phyloP scores from a whole-genome alignment of 2,113 vertebrate genomes.

The Puma concolor region DNA sequence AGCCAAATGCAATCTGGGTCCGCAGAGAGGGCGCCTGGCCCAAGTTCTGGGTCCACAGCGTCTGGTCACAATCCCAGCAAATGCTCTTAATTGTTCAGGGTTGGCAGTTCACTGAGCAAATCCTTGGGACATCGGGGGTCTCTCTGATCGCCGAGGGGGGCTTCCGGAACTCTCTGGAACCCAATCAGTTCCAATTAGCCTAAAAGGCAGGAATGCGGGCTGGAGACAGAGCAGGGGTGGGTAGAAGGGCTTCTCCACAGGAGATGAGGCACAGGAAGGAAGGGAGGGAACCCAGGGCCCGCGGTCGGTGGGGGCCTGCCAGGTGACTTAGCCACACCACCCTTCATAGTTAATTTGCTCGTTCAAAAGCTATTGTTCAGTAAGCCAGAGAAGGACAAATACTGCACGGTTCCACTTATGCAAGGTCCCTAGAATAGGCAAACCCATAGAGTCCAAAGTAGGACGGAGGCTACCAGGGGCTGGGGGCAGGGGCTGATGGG shows the following conservation, averaged over 20 bases:
- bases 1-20: neutral
- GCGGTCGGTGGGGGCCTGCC: neutral
- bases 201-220: slow-evolving; percentile 81
- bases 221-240: slow-evolving; percentile 61
- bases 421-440: neutral
- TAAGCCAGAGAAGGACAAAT: neutral
- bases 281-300: neutral
- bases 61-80: slow-evolving; percentile 70
- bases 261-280: neutral
- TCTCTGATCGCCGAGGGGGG: slow-evolving; percentile 51
- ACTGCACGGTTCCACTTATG: neutral
- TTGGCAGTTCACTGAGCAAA: slow-evolving; percentile 64
- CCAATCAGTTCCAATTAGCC: slow-evolving; percentile 83
- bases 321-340: neutral
- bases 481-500: neutral
- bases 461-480: neutral
- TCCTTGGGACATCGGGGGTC: slow-evolving; percentile 66
- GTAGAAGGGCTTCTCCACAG: slow-evolving; percentile 48
- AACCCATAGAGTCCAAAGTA: neutral
- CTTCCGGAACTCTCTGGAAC: slow-evolving; percentile 82
- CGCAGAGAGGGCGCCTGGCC: slow-evolving; percentile 33
- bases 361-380: neutral
- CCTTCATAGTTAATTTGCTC: neutral
- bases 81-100: slow-evolving; percentile 76
- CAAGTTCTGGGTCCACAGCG: slow-evolving; percentile 53